Base-by-base conservation (phyloP, 2,113 vertebrate species). In the Pelecanoides urinatrix region DNA sequence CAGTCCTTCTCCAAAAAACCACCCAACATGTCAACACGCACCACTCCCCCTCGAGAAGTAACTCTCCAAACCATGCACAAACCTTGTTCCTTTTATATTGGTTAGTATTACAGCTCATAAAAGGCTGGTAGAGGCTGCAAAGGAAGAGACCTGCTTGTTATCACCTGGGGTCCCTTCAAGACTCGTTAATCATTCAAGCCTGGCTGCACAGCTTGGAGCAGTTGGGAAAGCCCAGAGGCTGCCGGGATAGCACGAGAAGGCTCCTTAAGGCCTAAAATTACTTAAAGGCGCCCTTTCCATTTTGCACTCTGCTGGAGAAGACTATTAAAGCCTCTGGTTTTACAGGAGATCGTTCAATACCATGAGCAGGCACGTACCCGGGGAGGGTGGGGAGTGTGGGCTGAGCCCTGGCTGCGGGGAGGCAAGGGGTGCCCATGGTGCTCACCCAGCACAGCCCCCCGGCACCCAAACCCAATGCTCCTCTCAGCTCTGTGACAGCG, bases 131-230 rank as follows among this genome's bases (percentile, higher is more conserved):
- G 75, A 90, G 19, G 40, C 80, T 83, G 62, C 1, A 3, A 89
- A 86, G 68, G 90, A 95, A 91, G 56, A 93, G 73, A 91, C 29
- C 67, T 76, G 86, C 77, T 96, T 3, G 1, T 96, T 97, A 94
- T 77, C 94, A 88, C 88, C 42, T 14, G 56, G 14, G 14, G 52
- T 91, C 90, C 92, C 86, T 91, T 81, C 90, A 94, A 96, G 87
- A 73, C 81, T 92, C 95, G 86, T 97, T 96, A 96, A 96, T 96
- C 88, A 94, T 78, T 91, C 56, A 16, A 56, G 91, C 80, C 77
- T 91, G 88, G 75, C 88, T 72, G 84, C 18, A 3, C 86, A 83
- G 87, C 83, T 92, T n/a, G 1, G 30, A 88, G 92, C 5, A 2
- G 61, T 8, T 82, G 49, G 71, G 91, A 95, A 86, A 13, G 66